Evolutionary conservation across 1,140 invertebrate genomes (phyloP).

Genomic region (Rhyacophila brunnea): DNA sequence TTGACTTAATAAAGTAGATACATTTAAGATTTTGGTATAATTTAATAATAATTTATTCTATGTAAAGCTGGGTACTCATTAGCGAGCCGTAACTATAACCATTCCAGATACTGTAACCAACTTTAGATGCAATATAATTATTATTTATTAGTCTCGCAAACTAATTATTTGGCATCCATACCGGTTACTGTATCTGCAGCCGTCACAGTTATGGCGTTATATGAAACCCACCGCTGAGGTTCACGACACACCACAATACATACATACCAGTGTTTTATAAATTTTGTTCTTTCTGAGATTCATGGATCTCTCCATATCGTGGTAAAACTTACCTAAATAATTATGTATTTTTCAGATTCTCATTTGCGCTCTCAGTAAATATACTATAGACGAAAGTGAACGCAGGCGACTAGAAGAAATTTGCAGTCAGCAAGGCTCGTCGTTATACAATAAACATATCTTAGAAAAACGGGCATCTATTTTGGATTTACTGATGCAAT

Average conservation of each 20-base stretch:
- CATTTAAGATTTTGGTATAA: too few species aligned
- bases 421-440: conserved; percentile 62
- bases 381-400: conserved; percentile 61
- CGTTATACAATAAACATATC: conserved; percentile 61
- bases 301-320: neutral
- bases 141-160: too few species aligned
- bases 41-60: too few species aligned
- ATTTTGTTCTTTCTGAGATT: neutral
- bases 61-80: too few species aligned
- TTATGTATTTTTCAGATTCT: conserved; percentile 58
- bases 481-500: conserved; percentile 65
- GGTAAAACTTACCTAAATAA: neutral
- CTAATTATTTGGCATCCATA: too few species aligned
- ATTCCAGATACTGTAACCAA: too few species aligned
- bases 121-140: too few species aligned
- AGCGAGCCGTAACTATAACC: too few species aligned
- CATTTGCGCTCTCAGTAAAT: conserved; percentile 59
- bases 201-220: too few species aligned
- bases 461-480: conserved; percentile 58
- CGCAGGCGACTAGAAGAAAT: conserved; percentile 63
- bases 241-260: neutral
- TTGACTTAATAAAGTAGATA: too few species aligned
- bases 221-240: too few species aligned
- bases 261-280: neutral
- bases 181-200: too few species aligned